Percentiles rank a stretch among this genome's conserved stretches.
These are phyloP conservation scores for Acipenser oxyrinchus DNA, from an alignment of 2,797 vertebrate genomes.

Conservation along the genomic window DNA sequence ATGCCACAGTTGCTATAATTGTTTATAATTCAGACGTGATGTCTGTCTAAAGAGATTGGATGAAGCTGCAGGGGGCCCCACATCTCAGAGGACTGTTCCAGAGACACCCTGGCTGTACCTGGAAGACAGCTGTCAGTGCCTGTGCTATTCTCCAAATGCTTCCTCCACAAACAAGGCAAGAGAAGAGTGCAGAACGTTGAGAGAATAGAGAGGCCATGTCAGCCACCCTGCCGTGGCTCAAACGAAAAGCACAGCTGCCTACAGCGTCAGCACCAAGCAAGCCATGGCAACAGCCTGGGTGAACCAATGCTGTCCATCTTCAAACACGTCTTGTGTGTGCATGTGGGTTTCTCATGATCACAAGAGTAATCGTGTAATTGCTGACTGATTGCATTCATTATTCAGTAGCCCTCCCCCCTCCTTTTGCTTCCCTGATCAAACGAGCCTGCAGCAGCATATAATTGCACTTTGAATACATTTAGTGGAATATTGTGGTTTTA, in stretches of 20 bases:
- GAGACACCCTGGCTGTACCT: no score
- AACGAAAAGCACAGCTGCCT: constrained; percentile 39
- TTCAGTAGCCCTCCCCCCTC: constrained; percentile 13
- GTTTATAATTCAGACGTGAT: no score
- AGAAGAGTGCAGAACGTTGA: neutral
- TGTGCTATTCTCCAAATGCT: neutral
- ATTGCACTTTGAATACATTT: neutral
- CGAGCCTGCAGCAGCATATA: neutral
- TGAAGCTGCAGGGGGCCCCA: no score
- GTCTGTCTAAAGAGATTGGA: no score
- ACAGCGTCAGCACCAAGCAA: constrained; percentile 47
- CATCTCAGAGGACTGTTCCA: no score
- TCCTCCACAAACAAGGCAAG: neutral
- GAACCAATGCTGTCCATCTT: constrained; percentile 40
- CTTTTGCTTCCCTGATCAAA: neutral
- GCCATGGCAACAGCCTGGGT: constrained; percentile 54
- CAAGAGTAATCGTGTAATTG: neutral
- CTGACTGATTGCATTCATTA: constrained; percentile 38
- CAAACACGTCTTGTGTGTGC: constrained; percentile 36
- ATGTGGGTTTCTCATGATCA: neutral
- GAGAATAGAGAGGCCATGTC: no score
- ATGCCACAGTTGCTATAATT: neutral
- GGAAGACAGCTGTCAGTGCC: no score
- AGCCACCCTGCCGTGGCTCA: constrained; percentile 28
- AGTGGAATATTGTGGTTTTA: neutral